Base-by-base conservation (phyloP, 2,888 invertebrate species). In the Epinotia nisella region DNA sequence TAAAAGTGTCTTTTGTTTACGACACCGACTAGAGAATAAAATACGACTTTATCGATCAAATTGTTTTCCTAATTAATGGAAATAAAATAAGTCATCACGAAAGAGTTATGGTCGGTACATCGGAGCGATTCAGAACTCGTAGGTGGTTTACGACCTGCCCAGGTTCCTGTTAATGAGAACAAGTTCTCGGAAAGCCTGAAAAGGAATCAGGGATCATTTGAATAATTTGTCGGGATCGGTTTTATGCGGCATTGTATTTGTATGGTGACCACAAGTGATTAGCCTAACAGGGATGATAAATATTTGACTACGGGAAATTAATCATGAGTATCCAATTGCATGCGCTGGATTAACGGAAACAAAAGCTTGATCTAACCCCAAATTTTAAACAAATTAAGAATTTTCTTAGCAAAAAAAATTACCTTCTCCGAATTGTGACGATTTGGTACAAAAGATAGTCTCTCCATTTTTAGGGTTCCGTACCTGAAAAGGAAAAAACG, bases 41-140 rank as follows among this genome's bases (percentile, higher is more conserved):
- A 53, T 17, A 45, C 17, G 60, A 55, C 53, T 41, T 71, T 59
- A 56, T 67, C 49, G 35, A 61, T 55, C 10, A 61, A 61, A 35
- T 67, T 67, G 41, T 68, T 56, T 66, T 49, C 39, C 62, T 68
- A 62, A 66, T 71, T 64, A 55, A 60, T 49, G 55, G 61, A 67
- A 56, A 67, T 62, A 66, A 67, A 61, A 67, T 67, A 67, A 72
- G 61, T 67, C 45, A 60, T 58, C 49, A 17, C 55, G 55, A n/a
- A 62, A 62, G 72, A 68, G 62, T 72, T 72, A 72, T 68, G 71
- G 73, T 49, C 15, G 21, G 65, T 71, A 64, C 56, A 49, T 62
- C 15, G 11, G 66, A 41, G 69, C 69, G 73, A 73, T 73, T 69
- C 73, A 64, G 69, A 64, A 73, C 68, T 69, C 64, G 73, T 73